A percentile compares a stretch with the other conserved stretches of the same genome.
phyloP scores from a whole-genome alignment of 2,797 vertebrate species.

The Crossoptilon crossoptilon region DNA sequence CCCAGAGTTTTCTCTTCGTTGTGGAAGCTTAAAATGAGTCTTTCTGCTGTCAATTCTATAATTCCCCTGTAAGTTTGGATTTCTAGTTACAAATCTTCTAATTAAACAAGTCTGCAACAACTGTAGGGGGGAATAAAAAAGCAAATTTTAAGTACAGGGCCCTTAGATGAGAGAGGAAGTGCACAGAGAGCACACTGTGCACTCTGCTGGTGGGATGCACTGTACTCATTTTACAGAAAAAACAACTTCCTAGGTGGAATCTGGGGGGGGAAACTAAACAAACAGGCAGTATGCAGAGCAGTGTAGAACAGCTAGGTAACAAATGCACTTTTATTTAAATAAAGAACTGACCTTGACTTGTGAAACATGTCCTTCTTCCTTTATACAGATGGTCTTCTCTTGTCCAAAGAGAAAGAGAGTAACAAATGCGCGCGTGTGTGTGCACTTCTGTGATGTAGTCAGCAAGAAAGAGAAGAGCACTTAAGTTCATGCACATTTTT shows the following conservation, averaged over 20 bases:
- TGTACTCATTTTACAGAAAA: neutral
- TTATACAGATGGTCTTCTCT: neutral
- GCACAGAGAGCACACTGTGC: neutral
- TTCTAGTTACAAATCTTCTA: neutral
- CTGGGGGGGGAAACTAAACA: neutral
- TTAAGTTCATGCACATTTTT: constrained; percentile 99
- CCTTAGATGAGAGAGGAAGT: neutral
- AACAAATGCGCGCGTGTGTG: fast-evolving
- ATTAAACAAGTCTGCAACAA: neutral
- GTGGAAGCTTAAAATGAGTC: neutral
- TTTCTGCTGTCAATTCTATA: neutral
- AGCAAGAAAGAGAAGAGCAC: constrained; percentile 74
- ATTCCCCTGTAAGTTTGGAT: constrained; percentile 12
- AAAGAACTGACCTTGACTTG: constrained; percentile 44
- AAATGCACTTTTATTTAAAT: neutral
- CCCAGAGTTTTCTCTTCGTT: neutral
- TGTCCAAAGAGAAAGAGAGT: neutral
- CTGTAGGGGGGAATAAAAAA: neutral
- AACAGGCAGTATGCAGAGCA: neutral
- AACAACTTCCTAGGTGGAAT: neutral
- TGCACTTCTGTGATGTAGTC: neutral
- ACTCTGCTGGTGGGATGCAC: neutral
- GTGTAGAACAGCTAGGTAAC: constrained; percentile 28
- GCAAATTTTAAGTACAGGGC: neutral
- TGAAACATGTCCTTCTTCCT: neutral